Conservation (phyloP, 2,797 vertebrate species). For the Cossypha polioptera region DNA sequence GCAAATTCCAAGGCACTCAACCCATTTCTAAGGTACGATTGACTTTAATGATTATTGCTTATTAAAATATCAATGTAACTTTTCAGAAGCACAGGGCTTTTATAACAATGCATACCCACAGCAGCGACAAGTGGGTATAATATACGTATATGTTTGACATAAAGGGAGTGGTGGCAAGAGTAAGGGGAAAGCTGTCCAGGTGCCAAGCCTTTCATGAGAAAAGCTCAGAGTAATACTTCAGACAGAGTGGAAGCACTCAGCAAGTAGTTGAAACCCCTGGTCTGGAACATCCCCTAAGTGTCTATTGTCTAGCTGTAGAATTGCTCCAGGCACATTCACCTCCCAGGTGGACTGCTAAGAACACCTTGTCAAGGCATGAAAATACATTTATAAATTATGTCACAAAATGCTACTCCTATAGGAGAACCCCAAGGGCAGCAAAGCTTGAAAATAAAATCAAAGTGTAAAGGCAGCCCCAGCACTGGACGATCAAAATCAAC, state of each 20-base stretch:
- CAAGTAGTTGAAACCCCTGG: not conserved
- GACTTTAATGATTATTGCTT: not conserved
- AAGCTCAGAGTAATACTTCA: not conserved
- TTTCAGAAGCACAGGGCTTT: not conserved
- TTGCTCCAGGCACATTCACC: not conserved
- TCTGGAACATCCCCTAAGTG: not conserved
- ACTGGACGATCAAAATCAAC: not conserved
- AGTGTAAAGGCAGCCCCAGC: not conserved
- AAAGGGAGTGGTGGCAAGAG: not conserved
- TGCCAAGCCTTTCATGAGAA: not conserved
- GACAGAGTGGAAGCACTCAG: not conserved
- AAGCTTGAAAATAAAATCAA: not conserved
- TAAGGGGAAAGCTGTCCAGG: not conserved
- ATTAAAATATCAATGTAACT: not conserved
- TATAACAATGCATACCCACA: not conserved
- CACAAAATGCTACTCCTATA: not conserved
- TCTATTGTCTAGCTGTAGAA: not conserved
- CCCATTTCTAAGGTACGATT: not conserved
- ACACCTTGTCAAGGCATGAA: not conserved
- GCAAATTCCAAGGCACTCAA: not conserved
- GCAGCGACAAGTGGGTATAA: not conserved
- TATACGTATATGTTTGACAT: rapidly evolving
- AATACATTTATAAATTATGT: not conserved
- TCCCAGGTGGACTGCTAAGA: not conserved
- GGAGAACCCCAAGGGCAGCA: not conserved